phyloP scores from a whole-genome alignment of 1,140 invertebrate species.

The Hormaphis cornu region DNA sequence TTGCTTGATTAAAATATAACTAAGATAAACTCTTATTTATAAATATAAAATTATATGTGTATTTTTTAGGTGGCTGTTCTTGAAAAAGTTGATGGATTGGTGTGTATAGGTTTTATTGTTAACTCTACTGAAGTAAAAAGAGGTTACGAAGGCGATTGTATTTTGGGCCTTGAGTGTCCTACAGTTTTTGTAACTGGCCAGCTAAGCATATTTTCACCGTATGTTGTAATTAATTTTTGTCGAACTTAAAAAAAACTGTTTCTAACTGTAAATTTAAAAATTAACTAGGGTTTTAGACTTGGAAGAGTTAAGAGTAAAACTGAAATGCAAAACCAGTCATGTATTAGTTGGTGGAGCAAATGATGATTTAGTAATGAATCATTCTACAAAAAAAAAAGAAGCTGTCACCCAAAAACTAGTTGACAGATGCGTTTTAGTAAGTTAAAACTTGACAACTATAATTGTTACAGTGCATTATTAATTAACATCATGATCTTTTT shows the following conservation, averaged over 20 bases:
- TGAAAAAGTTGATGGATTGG: constrained; percentile 27
- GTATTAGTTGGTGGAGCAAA: constrained; percentile 15
- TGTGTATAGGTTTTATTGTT: constrained; percentile 26
- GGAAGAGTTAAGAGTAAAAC: constrained; percentile 20
- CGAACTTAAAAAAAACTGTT: background rate
- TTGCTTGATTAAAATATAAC: too few species aligned
- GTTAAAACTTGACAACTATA: background rate
- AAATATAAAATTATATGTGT: too few species aligned
- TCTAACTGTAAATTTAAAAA: background rate
- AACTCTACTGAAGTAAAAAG: constrained; percentile 26
- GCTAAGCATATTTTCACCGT: constrained; percentile 24
- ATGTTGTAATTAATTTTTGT: constrained; percentile 7
- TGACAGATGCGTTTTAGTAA: constrained; percentile 24
- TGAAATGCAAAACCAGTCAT: constrained; percentile 25
- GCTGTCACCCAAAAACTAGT: constrained; percentile 23
- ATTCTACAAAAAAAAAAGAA: constrained; percentile 25
- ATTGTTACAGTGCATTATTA: background rate
- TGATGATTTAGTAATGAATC: constrained; percentile 15
- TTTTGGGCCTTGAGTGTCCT: constrained; percentile 17
- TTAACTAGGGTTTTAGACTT: constrained; percentile 5
- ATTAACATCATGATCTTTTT: background rate
- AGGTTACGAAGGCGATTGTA: constrained; percentile 28
- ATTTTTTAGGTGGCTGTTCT: constrained; percentile 18
- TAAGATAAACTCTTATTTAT: too few species aligned
- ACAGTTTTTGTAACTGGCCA: constrained; percentile 22